phyloP scores from a whole-genome alignment of 2,888 invertebrate species.

The Eilema caniola region DNA sequence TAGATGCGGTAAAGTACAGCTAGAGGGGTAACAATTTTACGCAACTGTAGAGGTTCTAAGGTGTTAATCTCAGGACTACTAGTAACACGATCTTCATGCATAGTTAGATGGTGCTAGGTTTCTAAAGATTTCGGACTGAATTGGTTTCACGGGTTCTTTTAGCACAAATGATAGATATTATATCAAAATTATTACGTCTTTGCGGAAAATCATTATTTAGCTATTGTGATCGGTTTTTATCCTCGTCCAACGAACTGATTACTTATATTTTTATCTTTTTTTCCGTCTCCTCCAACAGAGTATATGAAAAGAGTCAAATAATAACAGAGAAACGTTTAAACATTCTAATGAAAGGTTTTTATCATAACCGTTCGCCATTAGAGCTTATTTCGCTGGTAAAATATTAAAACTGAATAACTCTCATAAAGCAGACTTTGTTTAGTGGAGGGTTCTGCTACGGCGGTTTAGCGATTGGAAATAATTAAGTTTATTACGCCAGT shows the following conservation, averaged over 20 bases:
- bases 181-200: too few relatives aligned
- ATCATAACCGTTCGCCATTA: slow-evolving; percentile 72
- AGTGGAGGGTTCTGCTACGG: slow-evolving; percentile 51
- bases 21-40: too few relatives aligned
- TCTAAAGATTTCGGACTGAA: too few relatives aligned
- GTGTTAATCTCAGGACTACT: too few relatives aligned
- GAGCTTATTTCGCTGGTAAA: slow-evolving; percentile 76
- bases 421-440: slow-evolving; percentile 76
- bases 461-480: slow-evolving; percentile 26
- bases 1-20: too few relatives aligned
- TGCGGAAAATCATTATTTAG: too few relatives aligned
- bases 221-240: too few relatives aligned
- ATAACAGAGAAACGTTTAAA: slow-evolving; percentile 40
- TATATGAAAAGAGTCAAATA: not conserved
- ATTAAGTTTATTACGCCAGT: not conserved
- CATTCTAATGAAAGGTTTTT: slow-evolving; percentile 61
- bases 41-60: too few relatives aligned
- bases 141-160: too few relatives aligned
- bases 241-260: not conserved
- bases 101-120: too few relatives aligned
- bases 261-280: not conserved
- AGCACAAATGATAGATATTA: too few relatives aligned
- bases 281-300: not conserved
- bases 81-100: too few relatives aligned
- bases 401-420: slow-evolving; percentile 82